phyloP scores from a whole-genome alignment of 2,113 vertebrate species.

The Lates calcarifer region DNA sequence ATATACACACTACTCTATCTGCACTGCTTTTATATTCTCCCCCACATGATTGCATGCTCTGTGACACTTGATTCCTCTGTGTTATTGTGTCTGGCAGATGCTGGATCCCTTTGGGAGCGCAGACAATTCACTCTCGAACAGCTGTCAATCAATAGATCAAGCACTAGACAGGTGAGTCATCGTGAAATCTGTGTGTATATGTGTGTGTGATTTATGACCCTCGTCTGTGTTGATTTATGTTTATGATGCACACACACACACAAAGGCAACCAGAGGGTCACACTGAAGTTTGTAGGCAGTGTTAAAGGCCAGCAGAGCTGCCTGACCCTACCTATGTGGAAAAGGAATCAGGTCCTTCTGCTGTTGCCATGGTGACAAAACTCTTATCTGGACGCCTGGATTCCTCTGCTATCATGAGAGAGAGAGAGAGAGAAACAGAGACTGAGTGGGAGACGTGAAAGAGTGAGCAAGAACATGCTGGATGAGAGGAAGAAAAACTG shows the following conservation, averaged over 20 bases:
- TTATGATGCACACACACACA: not conserved
- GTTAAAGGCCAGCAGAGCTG: constrained; percentile 35
- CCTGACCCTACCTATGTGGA: constrained; percentile 54
- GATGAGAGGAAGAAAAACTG: constrained; percentile 38
- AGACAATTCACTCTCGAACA: constrained; percentile 89
- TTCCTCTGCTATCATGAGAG: constrained; percentile 75
- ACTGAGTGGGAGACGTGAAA: constrained; percentile 54
- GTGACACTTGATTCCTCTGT: constrained; percentile 48
- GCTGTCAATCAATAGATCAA: constrained; percentile 93
- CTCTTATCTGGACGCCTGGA: constrained; percentile 81
- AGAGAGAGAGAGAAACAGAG: constrained; percentile 31
- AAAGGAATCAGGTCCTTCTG: constrained; percentile 68
- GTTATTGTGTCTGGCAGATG: constrained; percentile 81
- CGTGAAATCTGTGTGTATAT: not conserved
- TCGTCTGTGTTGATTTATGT: constrained; percentile 6
- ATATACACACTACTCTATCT: not conserved
- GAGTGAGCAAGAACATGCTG: constrained; percentile 39
- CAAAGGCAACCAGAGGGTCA: constrained; percentile 8
- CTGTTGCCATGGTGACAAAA: constrained; percentile 74
- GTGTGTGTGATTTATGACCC: constrained; percentile 25
- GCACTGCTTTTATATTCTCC: constrained; percentile 19
- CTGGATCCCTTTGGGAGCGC: constrained; percentile 92
- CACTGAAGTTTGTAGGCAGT: constrained; percentile 36
- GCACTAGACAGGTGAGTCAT: constrained; percentile 91
- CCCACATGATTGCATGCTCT: constrained; percentile 24